Base-by-base conservation (phyloP, 2,888 invertebrate species). In the Nudaria mundana region DNA sequence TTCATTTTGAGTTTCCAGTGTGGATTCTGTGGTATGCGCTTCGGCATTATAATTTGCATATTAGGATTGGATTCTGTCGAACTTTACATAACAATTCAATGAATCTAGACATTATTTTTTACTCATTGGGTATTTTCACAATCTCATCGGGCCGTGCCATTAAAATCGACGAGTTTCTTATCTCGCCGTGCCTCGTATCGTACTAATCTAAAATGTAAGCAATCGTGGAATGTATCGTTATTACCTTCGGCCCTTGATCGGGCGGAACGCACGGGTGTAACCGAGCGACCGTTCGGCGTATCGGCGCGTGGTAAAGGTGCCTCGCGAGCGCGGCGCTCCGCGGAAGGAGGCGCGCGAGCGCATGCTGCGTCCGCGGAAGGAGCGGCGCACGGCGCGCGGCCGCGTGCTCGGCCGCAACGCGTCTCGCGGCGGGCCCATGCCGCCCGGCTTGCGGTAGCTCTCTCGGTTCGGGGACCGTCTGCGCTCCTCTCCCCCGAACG, bases 321-420 rank as follows among this genome's bases (percentile, higher is more conserved):
- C 82, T 58, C 91, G 87, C 57, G 90, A 87, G 70, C 91, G 87
- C 56, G 90, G 81, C 37, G 85, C 81, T 70, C 91, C 91, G 58
- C 91, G 89, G 80, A 78, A 90, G 41, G 81, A 56, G 53, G 88
- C 90, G 60, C 90, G 81, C 55, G 91, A 78, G 70, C 91, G 90
- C 74, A 91, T 75, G 46, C 86, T 73, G 64, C 90, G 89, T 51
- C 87, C 88, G 60, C 89, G 83, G 76, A 82, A 86, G 26, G 90
- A 81, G 67, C 90, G 90, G 57, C 91, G 90, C 69, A 90, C 79
- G 46, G 89, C 85, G 56, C 89, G 83, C 66, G 90, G 84, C 44
- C 91, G 81, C 88, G 82, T 62, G 81, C 75, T 30, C 59, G 48
- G 43, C 65, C 65, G 64, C 78, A 73, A 56, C 66, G 60, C 61